A percentile compares a stretch with the other conserved stretches of the same genome.
Conservation (phyloP, 2,797 vertebrate genomes). For the Alfaro cultratus region DNA sequence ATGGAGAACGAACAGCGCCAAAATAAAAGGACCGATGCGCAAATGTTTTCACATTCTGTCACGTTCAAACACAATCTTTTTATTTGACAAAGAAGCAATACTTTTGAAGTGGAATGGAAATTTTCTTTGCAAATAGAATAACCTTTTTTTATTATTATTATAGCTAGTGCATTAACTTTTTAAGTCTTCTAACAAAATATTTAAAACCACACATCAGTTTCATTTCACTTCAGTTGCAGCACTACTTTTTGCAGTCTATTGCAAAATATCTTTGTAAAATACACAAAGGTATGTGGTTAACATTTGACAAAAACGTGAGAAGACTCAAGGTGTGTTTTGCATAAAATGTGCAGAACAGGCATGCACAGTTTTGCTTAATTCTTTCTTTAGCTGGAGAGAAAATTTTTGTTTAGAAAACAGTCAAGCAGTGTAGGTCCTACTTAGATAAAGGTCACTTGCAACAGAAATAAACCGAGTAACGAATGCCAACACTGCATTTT, state of each 20-base stretch:
- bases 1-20: not conserved
- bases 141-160: not conserved
- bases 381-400: not conserved
- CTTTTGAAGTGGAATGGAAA: not conserved
- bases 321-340: not conserved
- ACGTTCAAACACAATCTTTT: not conserved
- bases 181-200: not conserved
- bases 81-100: not conserved
- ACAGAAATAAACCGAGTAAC: not conserved
- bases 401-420: not conserved
- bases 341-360: slow-evolving; percentile 1
- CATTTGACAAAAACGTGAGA: not conserved
- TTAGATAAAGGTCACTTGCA: not conserved
- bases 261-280: not conserved
- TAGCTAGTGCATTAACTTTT: not conserved
- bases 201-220: not conserved
- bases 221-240: not conserved
- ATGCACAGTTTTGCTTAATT: slow-evolving; percentile 5
- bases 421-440: not conserved
- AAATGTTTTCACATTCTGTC: not conserved
- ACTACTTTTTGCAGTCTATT: not conserved
- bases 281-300: not conserved
- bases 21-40: not conserved
- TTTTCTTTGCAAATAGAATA: not conserved
- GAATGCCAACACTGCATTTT: not conserved